Evolutionary conservation across 1,140 invertebrate species (phyloP).

Genomic region (Diuraphis noxia): DNA sequence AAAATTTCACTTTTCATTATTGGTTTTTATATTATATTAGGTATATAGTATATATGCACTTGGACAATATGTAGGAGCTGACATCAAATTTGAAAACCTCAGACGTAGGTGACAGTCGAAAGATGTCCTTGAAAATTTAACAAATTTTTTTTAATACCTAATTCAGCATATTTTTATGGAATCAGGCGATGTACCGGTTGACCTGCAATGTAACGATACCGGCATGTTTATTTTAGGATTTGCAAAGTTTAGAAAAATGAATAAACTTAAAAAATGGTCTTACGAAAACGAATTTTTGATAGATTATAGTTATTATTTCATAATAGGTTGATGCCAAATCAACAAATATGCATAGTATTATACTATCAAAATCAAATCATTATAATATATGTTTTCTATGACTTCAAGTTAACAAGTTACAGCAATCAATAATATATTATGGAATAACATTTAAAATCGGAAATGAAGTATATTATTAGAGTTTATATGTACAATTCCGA

Average conservation of each 20-base stretch:
- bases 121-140: neutral
- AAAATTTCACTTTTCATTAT: neutral
- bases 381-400: neutral
- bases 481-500: neutral
- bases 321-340: neutral
- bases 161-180: neutral
- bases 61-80: neutral
- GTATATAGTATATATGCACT: too few species aligned
- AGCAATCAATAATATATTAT: too few species aligned
- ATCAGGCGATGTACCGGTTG: neutral
- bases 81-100: neutral
- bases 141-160: neutral
- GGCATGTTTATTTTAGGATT: neutral
- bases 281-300: neutral
- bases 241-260: too few species aligned
- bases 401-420: too few species aligned
- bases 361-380: too few species aligned
- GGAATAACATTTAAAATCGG: too few species aligned
- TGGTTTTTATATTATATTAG: neutral
- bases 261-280: too few species aligned
- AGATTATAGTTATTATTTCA: neutral
- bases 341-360: neutral
- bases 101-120: neutral
- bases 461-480: neutral
- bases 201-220: neutral